Evolutionary conservation across 2,797 vertebrate species (phyloP), one percentile per base, ranked within the genome.

Genomic region (Pachyuromys duprasi): DNA sequence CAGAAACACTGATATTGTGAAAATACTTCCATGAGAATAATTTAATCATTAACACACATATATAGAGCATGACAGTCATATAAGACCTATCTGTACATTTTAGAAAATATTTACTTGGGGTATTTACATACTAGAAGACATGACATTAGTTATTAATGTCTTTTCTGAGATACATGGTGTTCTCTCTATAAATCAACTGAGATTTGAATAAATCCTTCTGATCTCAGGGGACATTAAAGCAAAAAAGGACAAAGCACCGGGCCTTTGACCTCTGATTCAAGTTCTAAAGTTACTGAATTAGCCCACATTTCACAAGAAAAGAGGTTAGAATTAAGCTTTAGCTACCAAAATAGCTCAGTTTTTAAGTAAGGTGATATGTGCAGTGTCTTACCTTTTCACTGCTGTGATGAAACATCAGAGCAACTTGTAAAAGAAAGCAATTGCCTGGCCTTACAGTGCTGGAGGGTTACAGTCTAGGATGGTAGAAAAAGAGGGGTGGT

Each of bases 121-220:
- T 42, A 80, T 92, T 87, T 79, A 75, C 84, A 90, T 0, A 69
- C 2, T 42, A 39, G 15, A 2, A 1, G 63, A 36, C 7, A 3
- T 33, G 91, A 31, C 7, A 86, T 60, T 42, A 31, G 14, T 86
- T 15, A 95, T 86, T 69, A 55, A 20, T 69, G 76, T 79, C 39
- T 89, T 81, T 63, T 26, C 4, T 17, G 20, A 12, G 20, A 76
- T 91, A 90, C 4, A 8, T 86, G 63, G n/a, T 91, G 31, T 95
- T 74, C 82, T 90, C 13, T 90, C 55, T 78, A 7, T 74, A 20
- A 91, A 86, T 20, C 20, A 89, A 31, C 13, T 86, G 36, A 89
- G 49, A 90, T 87, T 75, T 95, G 74, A 95, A 75, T 91, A 86
- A 93, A 84, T 84, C 31, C 55, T 17, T 75, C 39, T 69, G 69